Evolutionary conservation across 2,888 invertebrate species (phyloP).

Genomic region (Lasioglossum lativentre): DNA sequence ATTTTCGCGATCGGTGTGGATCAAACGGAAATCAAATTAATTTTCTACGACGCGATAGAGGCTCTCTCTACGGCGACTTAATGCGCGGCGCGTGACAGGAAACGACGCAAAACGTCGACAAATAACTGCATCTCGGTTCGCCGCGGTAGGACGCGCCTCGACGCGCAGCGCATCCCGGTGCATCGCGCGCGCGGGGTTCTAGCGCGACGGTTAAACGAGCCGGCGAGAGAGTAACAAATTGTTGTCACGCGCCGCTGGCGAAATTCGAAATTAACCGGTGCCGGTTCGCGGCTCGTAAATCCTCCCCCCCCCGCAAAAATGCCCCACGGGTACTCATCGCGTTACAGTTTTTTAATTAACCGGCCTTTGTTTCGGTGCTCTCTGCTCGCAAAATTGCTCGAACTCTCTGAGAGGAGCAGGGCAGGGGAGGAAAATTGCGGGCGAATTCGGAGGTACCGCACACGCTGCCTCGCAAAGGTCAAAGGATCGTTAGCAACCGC

Average conservation of each 20-base stretch:
- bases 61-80: background rate
- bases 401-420: background rate
- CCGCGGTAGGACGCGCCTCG: background rate
- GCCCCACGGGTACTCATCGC: background rate
- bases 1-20: background rate
- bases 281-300: slow-evolving; percentile 25
- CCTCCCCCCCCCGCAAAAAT: background rate
- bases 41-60: background rate
- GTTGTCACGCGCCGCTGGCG: slow-evolving; percentile 32
- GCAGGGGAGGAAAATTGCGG: background rate
- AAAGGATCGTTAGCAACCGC: slow-evolving; percentile 44
- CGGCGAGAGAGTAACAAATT: slow-evolving; percentile 51
- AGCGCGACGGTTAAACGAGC: slow-evolving; percentile 29
- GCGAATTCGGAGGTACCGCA: background rate
- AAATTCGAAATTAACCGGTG: slow-evolving; percentile 58
- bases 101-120: slow-evolving; percentile 28
- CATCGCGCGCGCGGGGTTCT: background rate
- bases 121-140: slow-evolving; percentile 18
- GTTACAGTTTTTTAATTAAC: slow-evolving; percentile 25
- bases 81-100: slow-evolving; percentile 15
- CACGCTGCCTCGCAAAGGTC: slow-evolving; percentile 31
- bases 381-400: background rate
- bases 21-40: background rate
- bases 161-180: background rate
- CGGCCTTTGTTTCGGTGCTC: background rate